Conservation (phyloP, 2,888 invertebrate species). For the Seira sanloemensis region DNA sequence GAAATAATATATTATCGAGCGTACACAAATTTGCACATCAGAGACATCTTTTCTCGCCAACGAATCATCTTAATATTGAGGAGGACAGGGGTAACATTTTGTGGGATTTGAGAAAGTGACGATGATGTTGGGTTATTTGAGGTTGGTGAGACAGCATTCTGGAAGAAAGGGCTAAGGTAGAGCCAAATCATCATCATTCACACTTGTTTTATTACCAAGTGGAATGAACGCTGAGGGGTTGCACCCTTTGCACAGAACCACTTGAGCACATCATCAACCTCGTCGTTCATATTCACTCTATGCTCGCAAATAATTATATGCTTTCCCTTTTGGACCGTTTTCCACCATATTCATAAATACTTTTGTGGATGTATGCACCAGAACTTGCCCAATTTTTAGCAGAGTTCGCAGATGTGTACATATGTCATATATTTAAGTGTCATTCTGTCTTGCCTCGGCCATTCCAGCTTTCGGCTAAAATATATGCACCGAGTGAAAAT, state of each 20-base stretch:
- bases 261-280: conserved; percentile 11
- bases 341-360: no score
- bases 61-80: neutral
- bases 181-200: neutral
- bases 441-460: neutral
- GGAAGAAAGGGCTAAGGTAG: neutral
- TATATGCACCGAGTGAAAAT: neutral
- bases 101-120: conserved; percentile 7
- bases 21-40: neutral
- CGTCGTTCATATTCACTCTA: no score
- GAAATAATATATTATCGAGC: conserved; percentile 1
- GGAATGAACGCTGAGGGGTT: neutral
- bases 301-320: no score
- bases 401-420: neutral
- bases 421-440: neutral
- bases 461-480: neutral
- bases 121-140: neutral
- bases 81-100: neutral
- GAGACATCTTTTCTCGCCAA: neutral
- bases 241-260: neutral
- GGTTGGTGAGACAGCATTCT: neutral
- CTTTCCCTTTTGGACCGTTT: no score
- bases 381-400: no score
- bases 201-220: neutral
- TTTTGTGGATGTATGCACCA: no score